Conservation (phyloP, 2,888 invertebrate species). For the Pinctada fucata region DNA sequence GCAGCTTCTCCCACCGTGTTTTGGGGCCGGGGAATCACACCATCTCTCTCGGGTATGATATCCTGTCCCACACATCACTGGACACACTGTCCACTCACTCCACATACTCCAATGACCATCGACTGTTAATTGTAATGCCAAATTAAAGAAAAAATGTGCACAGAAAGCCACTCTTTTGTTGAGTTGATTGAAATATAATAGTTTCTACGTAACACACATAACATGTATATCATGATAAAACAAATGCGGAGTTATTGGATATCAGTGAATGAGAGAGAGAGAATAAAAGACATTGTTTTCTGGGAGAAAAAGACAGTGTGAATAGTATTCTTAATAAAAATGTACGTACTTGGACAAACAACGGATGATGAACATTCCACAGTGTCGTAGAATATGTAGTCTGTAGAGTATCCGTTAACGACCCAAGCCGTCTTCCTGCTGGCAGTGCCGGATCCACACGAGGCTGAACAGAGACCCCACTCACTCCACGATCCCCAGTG, state of each 20-base stretch:
- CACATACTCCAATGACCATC: constrained; percentile 40
- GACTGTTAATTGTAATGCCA: not conserved
- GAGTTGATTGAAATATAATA: too few relatives aligned
- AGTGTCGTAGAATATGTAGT: constrained; percentile 9
- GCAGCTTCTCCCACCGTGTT: constrained; percentile 42
- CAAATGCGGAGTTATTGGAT: too few relatives aligned
- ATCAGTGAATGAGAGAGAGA: too few relatives aligned
- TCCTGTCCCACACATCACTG: constrained; percentile 38
- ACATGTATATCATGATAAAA: too few relatives aligned
- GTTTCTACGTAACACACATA: too few relatives aligned
- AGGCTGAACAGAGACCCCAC: constrained; percentile 12
- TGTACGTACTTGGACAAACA: constrained; percentile 5
- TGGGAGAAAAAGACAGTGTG: too few relatives aligned
- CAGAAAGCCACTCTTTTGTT: too few relatives aligned
- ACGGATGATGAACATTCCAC: constrained; percentile 4
- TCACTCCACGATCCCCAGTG: constrained; percentile 21
- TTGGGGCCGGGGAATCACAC: constrained; percentile 45
- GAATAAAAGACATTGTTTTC: too few relatives aligned
- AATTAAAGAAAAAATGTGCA: too few relatives aligned
- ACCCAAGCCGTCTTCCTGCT: constrained; percentile 11
- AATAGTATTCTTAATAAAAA: too few relatives aligned
- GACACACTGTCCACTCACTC: constrained; percentile 26
- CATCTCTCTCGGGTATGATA: constrained; percentile 29
- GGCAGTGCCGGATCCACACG: constrained; percentile 19
- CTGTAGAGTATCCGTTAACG: constrained; percentile 8